Evolutionary conservation across 2,888 invertebrate species (phyloP), one percentile per base, ranked within the genome.

Genomic region (Labia minor): DNA sequence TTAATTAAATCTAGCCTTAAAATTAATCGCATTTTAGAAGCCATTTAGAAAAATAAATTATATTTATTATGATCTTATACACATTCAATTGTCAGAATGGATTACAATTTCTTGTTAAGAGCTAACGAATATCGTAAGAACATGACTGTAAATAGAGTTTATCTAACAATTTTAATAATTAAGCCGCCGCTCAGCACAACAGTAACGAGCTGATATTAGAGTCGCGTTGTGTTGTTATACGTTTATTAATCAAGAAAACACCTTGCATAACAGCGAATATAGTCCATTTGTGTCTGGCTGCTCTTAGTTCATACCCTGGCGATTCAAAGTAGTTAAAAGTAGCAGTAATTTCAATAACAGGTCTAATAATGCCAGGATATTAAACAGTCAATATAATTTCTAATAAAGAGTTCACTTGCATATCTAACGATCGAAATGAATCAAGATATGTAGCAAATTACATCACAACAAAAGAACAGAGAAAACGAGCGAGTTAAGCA

Each of bases 31-130:
- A 49, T 49, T n/a, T 49, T 49, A 26, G 26, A 26, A 26, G 26
- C 26, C 26, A 26, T 26, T 16, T 49, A 49, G n/a, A 49, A 49
- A 49, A 49, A 49, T 49, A 49, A 49, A 49, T 49, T 49, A 49
- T 49, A n/a, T n/a, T 49, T 49, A 49, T 49, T 49, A 49, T 49
- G 14, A 49, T 11, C 14, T 49, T n/a, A n/a, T n/a, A 49, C 16
- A 49, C 49, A 49, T 49, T 49, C 49, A 49, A 49, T 49, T 49
- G 49, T 49, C 49, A 49, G 49, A 49, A 49, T 49, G 49, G n/a
- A 49, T 49, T 49, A 49, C 49, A 11, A n/a, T 49, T 49, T 16
- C n/a, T 49, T 49, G 49, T 49, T 49, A 49, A 49, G 14, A 49
- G 49, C 49, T 49, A 49, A 49, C 49, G 49, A 49, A 49, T 49